phyloP scores from a whole-genome alignment of 2,113 vertebrate species.

The Meleagris gallopavo region DNA sequence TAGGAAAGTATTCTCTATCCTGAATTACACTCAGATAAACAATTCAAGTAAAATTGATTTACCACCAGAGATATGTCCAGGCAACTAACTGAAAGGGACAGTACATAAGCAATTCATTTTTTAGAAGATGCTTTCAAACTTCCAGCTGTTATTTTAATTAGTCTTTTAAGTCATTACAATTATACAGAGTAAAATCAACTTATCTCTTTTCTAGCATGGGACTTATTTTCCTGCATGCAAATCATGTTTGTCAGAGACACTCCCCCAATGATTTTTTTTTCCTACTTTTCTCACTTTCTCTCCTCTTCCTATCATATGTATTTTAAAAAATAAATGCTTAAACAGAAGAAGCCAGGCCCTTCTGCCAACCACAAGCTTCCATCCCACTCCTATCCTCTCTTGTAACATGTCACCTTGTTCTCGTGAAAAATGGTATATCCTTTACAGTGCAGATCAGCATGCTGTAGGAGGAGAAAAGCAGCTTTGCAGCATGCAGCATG shows the following conservation, averaged over 20 bases:
- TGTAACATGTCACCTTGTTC: constrained; percentile 34
- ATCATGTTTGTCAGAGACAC: constrained; percentile 34
- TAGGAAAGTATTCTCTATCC: background rate
- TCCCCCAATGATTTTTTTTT: constrained; percentile 6
- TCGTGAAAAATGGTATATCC: constrained; percentile 36
- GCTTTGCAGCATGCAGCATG: background rate
- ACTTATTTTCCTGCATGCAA: background rate
- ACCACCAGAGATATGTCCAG: background rate
- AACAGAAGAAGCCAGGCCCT: background rate
- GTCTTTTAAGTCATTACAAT: constrained; percentile 4
- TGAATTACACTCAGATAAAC: background rate
- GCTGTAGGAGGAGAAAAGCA: constrained; percentile 26
- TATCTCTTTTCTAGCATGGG: background rate
- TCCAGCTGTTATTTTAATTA: background rate
- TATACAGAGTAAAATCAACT: background rate
- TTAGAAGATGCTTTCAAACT: background rate
- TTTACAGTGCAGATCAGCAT: background rate
- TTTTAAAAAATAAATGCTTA: constrained; percentile 9
- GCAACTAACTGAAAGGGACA: background rate
- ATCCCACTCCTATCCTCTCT: constrained; percentile 42
- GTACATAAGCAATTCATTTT: background rate
- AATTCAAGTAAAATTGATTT: background rate
- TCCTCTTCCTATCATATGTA: constrained; percentile 2
- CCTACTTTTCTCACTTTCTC: background rate
- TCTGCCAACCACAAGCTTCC: constrained; percentile 21